Percentiles rank a stretch among this genome's conserved stretches.
Conservation (phyloP, 2,113 vertebrate species). For the Cyphomyrus plagiostoma region DNA sequence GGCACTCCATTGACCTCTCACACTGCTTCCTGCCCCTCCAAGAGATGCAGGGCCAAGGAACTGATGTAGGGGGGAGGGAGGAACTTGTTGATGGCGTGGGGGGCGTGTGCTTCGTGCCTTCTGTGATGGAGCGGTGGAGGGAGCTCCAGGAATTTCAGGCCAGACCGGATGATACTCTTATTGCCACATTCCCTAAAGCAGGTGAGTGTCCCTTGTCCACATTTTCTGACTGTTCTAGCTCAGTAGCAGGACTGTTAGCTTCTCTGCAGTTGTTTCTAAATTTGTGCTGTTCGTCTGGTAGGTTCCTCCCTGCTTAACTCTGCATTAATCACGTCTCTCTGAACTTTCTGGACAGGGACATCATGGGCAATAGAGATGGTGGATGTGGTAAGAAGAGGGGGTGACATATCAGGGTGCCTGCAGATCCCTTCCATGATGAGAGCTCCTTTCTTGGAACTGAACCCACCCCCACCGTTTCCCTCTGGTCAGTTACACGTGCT, state of each 20-base stretch:
- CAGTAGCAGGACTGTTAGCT: background rate
- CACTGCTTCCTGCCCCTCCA: background rate
- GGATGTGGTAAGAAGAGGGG: slow-evolving; percentile 8
- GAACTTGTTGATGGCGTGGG: background rate
- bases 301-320: background rate
- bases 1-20: background rate
- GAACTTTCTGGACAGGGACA: slow-evolving; percentile 19
- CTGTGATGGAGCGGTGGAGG: slow-evolving; percentile 5
- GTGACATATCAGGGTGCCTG: background rate
- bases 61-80: background rate
- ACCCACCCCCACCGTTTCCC: slow-evolving; percentile 7
- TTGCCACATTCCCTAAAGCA: slow-evolving; percentile 32
- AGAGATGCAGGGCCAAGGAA: slow-evolving; percentile 2
- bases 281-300: background rate
- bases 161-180: slow-evolving; percentile 26
- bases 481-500: slow-evolving; percentile 4
- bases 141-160: slow-evolving; percentile 17
- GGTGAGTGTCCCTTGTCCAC: slow-evolving; percentile 8
- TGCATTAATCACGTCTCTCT: background rate
- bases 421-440: slow-evolving; percentile 3
- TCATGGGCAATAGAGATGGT: slow-evolving; percentile 32
- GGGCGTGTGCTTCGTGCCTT: slow-evolving; percentile 15
- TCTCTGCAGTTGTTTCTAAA: background rate
- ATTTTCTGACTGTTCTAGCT: background rate
- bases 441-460: slow-evolving; percentile 28